These are phyloP conservation scores for Diploptera punctata DNA, from an alignment of 2,888 invertebrate genomes.

Conservation along the genomic window DNA sequence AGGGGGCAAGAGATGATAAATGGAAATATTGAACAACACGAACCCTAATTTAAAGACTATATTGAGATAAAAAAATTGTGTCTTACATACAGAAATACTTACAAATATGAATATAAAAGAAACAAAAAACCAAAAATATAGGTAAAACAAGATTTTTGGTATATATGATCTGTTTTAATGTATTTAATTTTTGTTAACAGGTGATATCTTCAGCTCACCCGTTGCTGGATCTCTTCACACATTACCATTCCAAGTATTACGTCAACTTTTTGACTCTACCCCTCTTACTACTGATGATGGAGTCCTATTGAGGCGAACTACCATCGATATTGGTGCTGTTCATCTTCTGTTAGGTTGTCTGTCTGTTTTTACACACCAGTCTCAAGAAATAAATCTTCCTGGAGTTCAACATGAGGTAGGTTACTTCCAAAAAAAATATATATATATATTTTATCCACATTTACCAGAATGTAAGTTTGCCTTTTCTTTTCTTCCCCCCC, in stretches of 20 bases:
- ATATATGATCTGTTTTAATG: too few relatives aligned
- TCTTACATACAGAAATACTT: too few relatives aligned
- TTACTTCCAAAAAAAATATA: background rate
- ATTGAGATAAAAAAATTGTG: too few relatives aligned
- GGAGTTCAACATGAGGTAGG: constrained; percentile 45
- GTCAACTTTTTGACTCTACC: constrained; percentile 76
- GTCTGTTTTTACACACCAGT: constrained; percentile 87
- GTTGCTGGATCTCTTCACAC: constrained; percentile 72
- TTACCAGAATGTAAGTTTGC: too few relatives aligned
- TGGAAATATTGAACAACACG: too few relatives aligned
- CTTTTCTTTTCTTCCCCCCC: too few relatives aligned
- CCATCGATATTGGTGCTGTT: constrained; percentile 84
- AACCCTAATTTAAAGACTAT: too few relatives aligned
- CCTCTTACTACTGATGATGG: constrained; percentile 80
- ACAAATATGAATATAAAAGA: too few relatives aligned
- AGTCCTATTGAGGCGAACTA: constrained; percentile 73
- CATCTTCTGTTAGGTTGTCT: constrained; percentile 86
- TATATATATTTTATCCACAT: too few relatives aligned
- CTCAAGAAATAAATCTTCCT: constrained; percentile 60
- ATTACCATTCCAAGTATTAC: constrained; percentile 80
- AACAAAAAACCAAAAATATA: too few relatives aligned
- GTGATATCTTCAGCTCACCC: constrained; percentile 74
- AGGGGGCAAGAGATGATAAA: too few relatives aligned
- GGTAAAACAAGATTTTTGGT: too few relatives aligned
- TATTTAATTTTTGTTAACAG: constrained; percentile 51